phyloP scores from a whole-genome alignment of 2,888 invertebrate species.

The Macrostomum cliftonense region DNA sequence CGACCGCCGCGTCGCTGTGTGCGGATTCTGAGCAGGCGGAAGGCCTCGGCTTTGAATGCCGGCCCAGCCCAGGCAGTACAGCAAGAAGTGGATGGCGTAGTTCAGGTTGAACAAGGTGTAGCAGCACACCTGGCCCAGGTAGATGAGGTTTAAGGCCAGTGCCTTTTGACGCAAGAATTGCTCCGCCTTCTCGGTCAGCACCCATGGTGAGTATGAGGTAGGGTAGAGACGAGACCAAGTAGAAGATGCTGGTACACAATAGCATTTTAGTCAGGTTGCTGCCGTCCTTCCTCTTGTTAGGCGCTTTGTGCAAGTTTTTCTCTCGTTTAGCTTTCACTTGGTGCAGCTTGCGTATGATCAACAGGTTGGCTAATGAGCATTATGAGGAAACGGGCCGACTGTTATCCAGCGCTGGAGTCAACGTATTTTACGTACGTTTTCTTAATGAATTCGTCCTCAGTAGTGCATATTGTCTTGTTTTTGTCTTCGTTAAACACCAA shows the following conservation, averaged over 20 bases:
- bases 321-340: conserved; percentile 5
- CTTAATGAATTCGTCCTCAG: not conserved
- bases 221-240: conserved; percentile 4
- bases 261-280: conserved; percentile 6
- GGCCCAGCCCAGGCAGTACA: conserved; percentile 9
- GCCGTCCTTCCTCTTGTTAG: not conserved
- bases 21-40: conserved; percentile 3
- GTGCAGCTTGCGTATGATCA: conserved; percentile 4
- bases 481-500: not conserved
- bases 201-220: conserved; percentile 1
- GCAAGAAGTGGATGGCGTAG: conserved; percentile 8
- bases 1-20: too few relatives aligned
- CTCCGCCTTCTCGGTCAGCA: not conserved
- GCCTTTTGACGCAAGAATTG: too few relatives aligned
- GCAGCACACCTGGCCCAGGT: not conserved
- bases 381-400: conserved; percentile 5
- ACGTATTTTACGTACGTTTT: conserved; percentile 1
- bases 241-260: conserved; percentile 7
- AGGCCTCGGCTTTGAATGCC: conserved; percentile 7
- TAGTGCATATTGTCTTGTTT: not conserved
- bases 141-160: not conserved
- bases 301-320: not conserved
- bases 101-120: conserved; percentile 8
- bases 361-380: conserved; percentile 6
- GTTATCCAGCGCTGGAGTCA: conserved; percentile 2